Conservation (phyloP, 1,140 invertebrate species). For the Nilaparvata lugens region DNA sequence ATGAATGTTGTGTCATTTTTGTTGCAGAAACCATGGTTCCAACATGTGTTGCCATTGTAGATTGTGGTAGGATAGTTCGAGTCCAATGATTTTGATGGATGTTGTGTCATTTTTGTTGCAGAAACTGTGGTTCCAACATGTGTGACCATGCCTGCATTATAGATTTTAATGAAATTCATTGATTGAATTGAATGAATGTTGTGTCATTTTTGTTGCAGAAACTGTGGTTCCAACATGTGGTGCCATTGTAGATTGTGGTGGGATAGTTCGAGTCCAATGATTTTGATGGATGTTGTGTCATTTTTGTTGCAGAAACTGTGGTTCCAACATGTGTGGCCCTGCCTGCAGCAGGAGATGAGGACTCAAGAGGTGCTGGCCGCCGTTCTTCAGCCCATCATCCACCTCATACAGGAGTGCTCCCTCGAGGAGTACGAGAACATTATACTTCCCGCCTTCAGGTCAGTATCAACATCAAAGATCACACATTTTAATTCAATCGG, state of each 20-base stretch:
- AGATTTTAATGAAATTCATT: not conserved
- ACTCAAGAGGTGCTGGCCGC: constrained; percentile 78
- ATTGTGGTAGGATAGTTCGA: too few species aligned
- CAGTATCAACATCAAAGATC: constrained; percentile 22
- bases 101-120: too few species aligned
- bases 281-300: too few species aligned
- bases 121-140: constrained; percentile 90
- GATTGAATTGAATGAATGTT: not conserved
- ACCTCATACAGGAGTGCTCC: constrained; percentile 75
- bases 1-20: too few species aligned
- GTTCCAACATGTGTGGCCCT: constrained; percentile 90
- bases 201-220: constrained; percentile 57
- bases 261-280: too few species aligned
- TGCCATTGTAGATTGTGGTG: too few species aligned
- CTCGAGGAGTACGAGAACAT: constrained; percentile 74
- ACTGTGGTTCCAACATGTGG: constrained; percentile 90
- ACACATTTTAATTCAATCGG: too few species aligned
- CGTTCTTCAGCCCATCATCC: constrained; percentile 79
- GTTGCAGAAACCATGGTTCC: too few species aligned
- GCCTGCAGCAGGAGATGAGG: constrained; percentile 73
- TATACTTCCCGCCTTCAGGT: constrained; percentile 74
- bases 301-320: too few species aligned
- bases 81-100: too few species aligned
- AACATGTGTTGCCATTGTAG: too few species aligned
- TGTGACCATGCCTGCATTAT: constrained; percentile 76